These are phyloP conservation scores for Burhinus oedicnemus DNA, from an alignment of 2,113 vertebrate genomes.

Conservation along the genomic window DNA sequence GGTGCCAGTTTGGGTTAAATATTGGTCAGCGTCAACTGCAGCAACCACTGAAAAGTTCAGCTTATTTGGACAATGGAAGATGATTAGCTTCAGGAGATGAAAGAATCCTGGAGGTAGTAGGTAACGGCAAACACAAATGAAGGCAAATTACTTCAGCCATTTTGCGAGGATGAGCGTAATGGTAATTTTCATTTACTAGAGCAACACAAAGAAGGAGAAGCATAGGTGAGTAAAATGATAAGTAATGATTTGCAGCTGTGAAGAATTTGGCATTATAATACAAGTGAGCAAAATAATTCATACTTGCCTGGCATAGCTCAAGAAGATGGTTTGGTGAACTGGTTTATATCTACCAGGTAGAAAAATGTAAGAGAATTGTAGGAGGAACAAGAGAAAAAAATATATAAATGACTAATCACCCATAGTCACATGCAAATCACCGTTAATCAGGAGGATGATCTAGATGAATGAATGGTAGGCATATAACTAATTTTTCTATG, in stretches of 20 bases:
- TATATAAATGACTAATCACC: not conserved
- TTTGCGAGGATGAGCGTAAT: not conserved
- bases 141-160: not conserved
- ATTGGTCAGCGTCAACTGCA: not conserved
- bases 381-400: not conserved
- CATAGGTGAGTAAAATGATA: not conserved
- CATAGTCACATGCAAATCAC: not conserved
- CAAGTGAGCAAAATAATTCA: not conserved
- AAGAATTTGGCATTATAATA: not conserved
- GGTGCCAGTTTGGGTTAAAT: not conserved
- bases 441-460: not conserved
- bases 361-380: not conserved
- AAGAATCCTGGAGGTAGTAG: not conserved
- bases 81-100: not conserved
- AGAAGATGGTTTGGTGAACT: not conserved
- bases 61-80: not conserved
- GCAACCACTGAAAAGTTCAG: not conserved
- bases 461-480: not conserved
- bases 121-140: not conserved
- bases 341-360: not conserved
- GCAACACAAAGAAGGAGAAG: not conserved
- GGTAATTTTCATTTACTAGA: not conserved
- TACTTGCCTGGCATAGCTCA: not conserved
- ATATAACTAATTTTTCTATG: not conserved
- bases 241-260: not conserved